These are phyloP conservation scores for Mirounga angustirostris DNA, from an alignment of 2,113 vertebrate genomes.

Conservation along the genomic window DNA sequence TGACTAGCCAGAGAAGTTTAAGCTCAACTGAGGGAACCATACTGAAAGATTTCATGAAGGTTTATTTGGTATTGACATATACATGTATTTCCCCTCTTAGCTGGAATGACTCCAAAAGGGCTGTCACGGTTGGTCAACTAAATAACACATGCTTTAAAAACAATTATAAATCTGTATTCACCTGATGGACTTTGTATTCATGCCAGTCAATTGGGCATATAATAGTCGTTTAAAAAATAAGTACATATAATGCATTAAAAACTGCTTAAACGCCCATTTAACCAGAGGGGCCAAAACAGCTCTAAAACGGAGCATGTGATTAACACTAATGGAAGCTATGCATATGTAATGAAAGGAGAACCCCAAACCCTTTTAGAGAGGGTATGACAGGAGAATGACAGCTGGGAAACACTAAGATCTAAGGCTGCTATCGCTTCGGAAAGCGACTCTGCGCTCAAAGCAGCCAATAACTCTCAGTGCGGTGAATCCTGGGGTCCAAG, in stretches of 20 bases:
- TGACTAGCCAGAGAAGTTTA: slow-evolving; percentile 63
- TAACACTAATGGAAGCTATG: slow-evolving; percentile 83
- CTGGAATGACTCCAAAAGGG: slow-evolving; percentile 80
- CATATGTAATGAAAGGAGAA: slow-evolving; percentile 81
- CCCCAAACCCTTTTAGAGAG: slow-evolving; percentile 75
- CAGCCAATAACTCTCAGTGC: slow-evolving; percentile 15
- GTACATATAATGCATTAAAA: slow-evolving; percentile 82
- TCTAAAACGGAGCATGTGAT: slow-evolving; percentile 82
- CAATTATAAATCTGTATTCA: slow-evolving; percentile 85
- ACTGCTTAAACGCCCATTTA: slow-evolving; percentile 79
- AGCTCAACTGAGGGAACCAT: slow-evolving; percentile 55
- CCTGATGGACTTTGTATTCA: slow-evolving; percentile 83
- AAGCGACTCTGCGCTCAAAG: slow-evolving; percentile 43
- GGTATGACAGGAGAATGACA: slow-evolving; percentile 74
- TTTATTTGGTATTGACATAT: slow-evolving; percentile 74
- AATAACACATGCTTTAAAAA: slow-evolving; percentile 85
- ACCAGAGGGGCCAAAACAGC: slow-evolving; percentile 62
- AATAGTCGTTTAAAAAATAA: slow-evolving; percentile 78
- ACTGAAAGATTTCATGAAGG: slow-evolving; percentile 64
- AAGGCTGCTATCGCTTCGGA: slow-evolving; percentile 45
- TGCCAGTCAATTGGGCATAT: slow-evolving; percentile 78
- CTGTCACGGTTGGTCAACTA: slow-evolving; percentile 78
- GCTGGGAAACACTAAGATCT: slow-evolving; percentile 53
- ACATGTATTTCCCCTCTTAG: slow-evolving; percentile 75
- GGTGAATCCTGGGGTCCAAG: slow-evolving; percentile 46